Evolutionary conservation across 2,888 invertebrate species (phyloP).

Genomic region (Mimachlamys varia): DNA sequence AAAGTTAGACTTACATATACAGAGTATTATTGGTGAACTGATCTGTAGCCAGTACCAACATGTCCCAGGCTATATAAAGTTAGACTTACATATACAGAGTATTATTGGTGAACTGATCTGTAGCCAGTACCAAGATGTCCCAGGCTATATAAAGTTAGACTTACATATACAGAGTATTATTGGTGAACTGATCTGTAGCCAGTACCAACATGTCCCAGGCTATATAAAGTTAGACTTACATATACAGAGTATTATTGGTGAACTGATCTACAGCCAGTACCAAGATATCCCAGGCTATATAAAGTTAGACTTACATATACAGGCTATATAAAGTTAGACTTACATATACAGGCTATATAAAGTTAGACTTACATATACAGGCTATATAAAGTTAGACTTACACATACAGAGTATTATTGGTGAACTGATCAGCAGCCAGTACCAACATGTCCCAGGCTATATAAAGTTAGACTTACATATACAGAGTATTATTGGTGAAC

Average conservation of each 20-base stretch:
- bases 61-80: slow-evolving; percentile 84
- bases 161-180: slow-evolving; percentile 68
- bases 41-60: slow-evolving; percentile 67
- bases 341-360: slow-evolving; percentile 68
- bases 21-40: slow-evolving; percentile 60
- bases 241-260: slow-evolving; percentile 64
- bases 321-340: slow-evolving; percentile 39
- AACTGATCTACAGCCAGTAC: slow-evolving; percentile 61
- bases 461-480: slow-evolving; percentile 81
- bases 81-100: slow-evolving; percentile 65
- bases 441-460: slow-evolving; percentile 83
- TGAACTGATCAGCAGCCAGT: slow-evolving; percentile 56
- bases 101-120: slow-evolving; percentile 57
- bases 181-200: slow-evolving; percentile 56
- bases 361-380: no score
- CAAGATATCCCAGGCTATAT: slow-evolving; percentile 83
- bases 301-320: no score
- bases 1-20: slow-evolving; percentile 60
- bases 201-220: slow-evolving; percentile 83
- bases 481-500: slow-evolving; percentile 62
- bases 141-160: slow-evolving; percentile 84
- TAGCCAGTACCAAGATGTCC: slow-evolving; percentile 72
- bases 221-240: slow-evolving; percentile 81
- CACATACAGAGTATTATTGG: slow-evolving; percentile 66
- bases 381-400: slow-evolving; percentile 47